Evolutionary conservation across 2,888 invertebrate genomes (phyloP), one percentile per base, ranked within the genome.

Genomic region (Chymomyza procnemis): DNA sequence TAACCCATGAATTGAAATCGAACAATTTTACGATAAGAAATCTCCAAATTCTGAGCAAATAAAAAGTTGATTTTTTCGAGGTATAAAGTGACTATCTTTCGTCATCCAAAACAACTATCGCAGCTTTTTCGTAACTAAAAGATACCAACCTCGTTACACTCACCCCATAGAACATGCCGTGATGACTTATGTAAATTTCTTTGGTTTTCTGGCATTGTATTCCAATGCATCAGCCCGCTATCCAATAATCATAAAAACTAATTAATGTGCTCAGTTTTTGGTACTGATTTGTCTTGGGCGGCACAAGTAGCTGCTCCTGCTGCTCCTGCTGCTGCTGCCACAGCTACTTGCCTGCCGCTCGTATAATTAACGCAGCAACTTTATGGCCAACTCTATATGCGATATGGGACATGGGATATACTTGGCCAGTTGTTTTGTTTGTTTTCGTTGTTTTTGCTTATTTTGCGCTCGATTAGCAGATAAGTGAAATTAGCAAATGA

Each of bases 171-270:
- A 9, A 4, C 9, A 9, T 12, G 0, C 34, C 34, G 12, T 12
- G 12, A 41, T 41, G 34, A 19, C 67, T 77, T 77, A 78, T 78
- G 79, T 77, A 78, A 78, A 78, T 78, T 74, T 73, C 61, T 66
- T 73, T 75, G 61, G 61, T 64, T 64, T 75, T 78, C 66, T 62
- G 71, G 80, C 69, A 78, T 85, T 83, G 85, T 82, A 76, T 87
- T 87, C 78, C 80, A 72, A 87, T 87, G 82, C 85, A 26, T n/a
- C n/a, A n/a, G n/a, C 14, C 26, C 3, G 26, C 41, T 59, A 57
- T 79, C 67, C 86, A 80, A 83, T 87, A 87, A 87, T 87, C 86
- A 83, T 83, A 83, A 83, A 83, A 83, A 87, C 83, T 83, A 83
- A 83, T 83, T 83, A 87, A 83, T 87, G 85, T 82, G 78, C 14